A percentile compares a stretch with the other conserved stretches of the same genome.
phyloP scores from a whole-genome alignment of 2,888 invertebrate genomes.

The Netelia inedita region DNA sequence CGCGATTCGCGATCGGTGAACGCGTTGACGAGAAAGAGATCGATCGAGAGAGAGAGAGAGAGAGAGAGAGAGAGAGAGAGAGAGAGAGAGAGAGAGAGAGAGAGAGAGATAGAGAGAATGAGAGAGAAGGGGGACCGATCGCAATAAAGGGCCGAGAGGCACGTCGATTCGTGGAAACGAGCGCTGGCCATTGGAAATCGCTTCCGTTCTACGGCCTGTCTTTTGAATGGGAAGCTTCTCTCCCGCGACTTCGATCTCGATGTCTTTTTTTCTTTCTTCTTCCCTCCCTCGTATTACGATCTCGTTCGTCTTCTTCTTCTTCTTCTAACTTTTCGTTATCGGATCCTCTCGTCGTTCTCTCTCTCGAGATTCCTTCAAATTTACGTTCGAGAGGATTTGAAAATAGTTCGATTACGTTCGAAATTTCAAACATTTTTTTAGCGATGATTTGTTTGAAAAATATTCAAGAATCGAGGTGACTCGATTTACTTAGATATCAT shows the following conservation, averaged over 20 bases:
- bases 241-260: constrained; percentile 12
- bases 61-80: constrained; percentile 24
- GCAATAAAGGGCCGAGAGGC: constrained; percentile 27
- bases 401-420: too few relatives aligned
- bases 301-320: neutral
- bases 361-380: too few relatives aligned
- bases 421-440: too few relatives aligned
- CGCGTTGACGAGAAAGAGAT: neutral
- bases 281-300: neutral
- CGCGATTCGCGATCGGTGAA: constrained; percentile 20
- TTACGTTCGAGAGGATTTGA: too few relatives aligned
- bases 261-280: neutral
- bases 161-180: constrained; percentile 76
- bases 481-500: too few relatives aligned
- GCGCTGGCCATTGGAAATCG: constrained; percentile 76
- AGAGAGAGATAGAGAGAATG: too few relatives aligned
- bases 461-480: too few relatives aligned
- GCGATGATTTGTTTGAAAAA: too few relatives aligned
- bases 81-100: constrained; percentile 42
- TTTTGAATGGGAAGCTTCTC: constrained; percentile 72
- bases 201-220: constrained; percentile 57
- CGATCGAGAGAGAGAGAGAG: constrained; percentile 21
- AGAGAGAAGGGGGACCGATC: neutral
- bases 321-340: neutral
- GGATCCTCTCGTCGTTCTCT: too few relatives aligned